phyloP scores from a whole-genome alignment of 2,113 vertebrate genomes.

The Acanthochromis polyacanthus region DNA sequence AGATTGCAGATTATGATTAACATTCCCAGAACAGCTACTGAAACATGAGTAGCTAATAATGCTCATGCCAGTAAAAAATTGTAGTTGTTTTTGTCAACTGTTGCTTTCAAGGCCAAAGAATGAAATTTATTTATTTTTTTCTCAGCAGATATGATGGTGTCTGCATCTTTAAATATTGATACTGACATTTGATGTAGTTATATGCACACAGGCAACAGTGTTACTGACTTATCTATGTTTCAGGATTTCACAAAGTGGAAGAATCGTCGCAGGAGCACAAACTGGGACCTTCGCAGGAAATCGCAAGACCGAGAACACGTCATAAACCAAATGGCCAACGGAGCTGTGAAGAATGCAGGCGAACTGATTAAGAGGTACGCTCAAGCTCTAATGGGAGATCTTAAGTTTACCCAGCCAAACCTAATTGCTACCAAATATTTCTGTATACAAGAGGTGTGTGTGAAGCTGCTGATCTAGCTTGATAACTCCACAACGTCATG shows the following conservation, averaged over 20 bases:
- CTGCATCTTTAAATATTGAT: neutral
- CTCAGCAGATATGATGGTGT: neutral
- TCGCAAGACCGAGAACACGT: constrained; percentile 91
- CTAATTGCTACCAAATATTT: neutral
- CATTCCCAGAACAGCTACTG: too few relatives aligned
- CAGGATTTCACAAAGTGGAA: constrained; percentile 98
- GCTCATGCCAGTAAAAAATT: too few relatives aligned
- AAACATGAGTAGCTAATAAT: too few relatives aligned
- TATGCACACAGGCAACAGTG: neutral
- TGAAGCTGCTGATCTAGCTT: neutral
- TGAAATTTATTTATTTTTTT: too few relatives aligned
- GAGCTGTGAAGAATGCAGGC: constrained; percentile 76
- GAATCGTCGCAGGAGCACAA: constrained; percentile 89
- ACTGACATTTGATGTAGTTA: neutral
- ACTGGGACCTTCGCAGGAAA: constrained; percentile 89
- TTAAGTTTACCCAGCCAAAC: neutral
- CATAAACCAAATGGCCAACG: constrained; percentile 83
- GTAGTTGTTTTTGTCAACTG: too few relatives aligned
- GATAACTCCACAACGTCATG: constrained; percentile 13
- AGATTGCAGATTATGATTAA: too few relatives aligned
- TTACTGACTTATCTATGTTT: neutral
- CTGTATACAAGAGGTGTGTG: neutral
- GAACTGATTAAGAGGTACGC: constrained; percentile 87
- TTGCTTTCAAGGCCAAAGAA: too few relatives aligned
- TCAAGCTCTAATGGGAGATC: neutral